A percentile compares a stretch with the other conserved stretches of the same genome.
Conservation (phyloP, 1,140 invertebrate genomes). For the Halesus radiatus region DNA sequence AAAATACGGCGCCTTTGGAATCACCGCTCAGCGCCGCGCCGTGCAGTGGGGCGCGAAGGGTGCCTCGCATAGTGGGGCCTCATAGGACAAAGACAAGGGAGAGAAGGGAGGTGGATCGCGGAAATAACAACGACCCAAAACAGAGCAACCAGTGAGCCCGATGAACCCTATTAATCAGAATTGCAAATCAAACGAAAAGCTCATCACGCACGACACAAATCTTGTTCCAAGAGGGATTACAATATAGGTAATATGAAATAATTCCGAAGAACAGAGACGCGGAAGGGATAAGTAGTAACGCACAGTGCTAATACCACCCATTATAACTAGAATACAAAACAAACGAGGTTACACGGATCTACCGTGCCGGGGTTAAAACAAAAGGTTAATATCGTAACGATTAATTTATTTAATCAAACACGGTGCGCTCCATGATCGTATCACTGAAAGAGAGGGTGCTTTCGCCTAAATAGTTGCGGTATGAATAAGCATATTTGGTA, state of each 20-base stretch:
- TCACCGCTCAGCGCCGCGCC: not conserved
- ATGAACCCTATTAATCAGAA: not conserved
- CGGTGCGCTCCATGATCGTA: not conserved
- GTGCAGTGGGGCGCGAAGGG: not conserved
- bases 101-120: not conserved
- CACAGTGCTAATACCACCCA: not conserved
- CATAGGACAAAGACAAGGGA: not conserved
- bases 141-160: not conserved
- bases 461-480: not conserved
- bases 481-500: conserved; percentile 20
- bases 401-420: conserved; percentile 20
- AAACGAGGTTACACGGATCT: not conserved
- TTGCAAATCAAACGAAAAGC: not conserved
- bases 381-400: not conserved
- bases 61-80: not conserved
- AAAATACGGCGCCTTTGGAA: conserved; percentile 4
- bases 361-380: not conserved
- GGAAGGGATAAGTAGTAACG: not conserved
- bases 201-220: not conserved
- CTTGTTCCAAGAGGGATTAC: not conserved
- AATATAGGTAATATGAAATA: not conserved
- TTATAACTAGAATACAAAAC: not conserved
- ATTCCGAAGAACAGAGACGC: not conserved
- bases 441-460: not conserved
- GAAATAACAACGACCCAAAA: not conserved